Conservation (phyloP, 2,113 vertebrate species). For the Oxyruncus cristatus region DNA sequence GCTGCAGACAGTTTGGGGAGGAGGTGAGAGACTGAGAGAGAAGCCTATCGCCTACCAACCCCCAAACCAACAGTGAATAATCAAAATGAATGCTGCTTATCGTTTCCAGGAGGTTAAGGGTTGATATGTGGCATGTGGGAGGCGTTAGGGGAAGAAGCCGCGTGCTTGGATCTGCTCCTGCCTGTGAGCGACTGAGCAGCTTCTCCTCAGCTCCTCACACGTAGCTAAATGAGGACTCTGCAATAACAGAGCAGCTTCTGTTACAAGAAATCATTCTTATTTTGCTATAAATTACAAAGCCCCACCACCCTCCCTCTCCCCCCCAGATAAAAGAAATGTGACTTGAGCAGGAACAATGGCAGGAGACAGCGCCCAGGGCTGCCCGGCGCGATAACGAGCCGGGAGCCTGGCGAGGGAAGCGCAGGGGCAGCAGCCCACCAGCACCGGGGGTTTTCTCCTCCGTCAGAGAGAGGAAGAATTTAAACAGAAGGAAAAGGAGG, state of each 20-base stretch:
- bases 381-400: not conserved
- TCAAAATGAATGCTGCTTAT: not conserved
- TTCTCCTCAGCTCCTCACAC: not conserved
- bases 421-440: not conserved
- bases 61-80: not conserved
- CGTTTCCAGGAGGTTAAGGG: not conserved
- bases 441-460: not conserved
- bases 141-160: not conserved
- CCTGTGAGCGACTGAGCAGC: accelerated
- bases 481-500: not conserved
- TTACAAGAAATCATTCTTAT: not conserved
- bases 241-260: not conserved
- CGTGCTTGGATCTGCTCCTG: not conserved
- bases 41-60: not conserved
- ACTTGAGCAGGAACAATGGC: conserved; percentile 38
- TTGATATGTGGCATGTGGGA: not conserved
- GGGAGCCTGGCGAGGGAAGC: not conserved
- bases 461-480: not conserved
- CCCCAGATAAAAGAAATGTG: not conserved
- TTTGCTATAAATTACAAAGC: conserved; percentile 21
- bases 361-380: conserved; percentile 35
- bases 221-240: not conserved
- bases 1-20: not conserved
- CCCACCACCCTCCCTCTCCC: not conserved
- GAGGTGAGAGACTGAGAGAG: not conserved